Percentiles rank a stretch among this genome's conserved stretches.
Conservation (phyloP, 2,113 vertebrate genomes). For the Sebastes schlegelii region DNA sequence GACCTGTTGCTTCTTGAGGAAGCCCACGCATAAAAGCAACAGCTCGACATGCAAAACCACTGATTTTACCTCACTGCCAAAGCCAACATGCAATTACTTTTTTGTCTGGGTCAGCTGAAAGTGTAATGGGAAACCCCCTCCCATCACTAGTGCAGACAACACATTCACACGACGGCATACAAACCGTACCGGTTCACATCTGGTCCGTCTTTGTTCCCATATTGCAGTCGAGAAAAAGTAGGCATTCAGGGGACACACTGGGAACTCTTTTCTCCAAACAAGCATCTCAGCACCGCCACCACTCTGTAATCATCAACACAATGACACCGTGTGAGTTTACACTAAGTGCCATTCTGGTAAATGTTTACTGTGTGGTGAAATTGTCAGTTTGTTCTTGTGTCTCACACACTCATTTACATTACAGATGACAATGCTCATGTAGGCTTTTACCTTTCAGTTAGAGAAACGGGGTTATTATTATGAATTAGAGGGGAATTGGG, state of each 20-base stretch:
- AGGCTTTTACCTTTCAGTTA: conserved; percentile 48
- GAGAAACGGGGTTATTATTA: conserved; percentile 1
- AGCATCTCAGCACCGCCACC: conserved; percentile 24
- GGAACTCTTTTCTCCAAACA: conserved; percentile 56
- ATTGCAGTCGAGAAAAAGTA: conserved; percentile 48
- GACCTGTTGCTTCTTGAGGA: conserved; percentile 54
- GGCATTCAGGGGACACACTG: conserved; percentile 45
- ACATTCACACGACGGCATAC: conserved; percentile 20
- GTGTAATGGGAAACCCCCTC: conserved; percentile 35
- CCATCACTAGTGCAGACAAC: background rate
- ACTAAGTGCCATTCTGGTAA: conserved; percentile 58
- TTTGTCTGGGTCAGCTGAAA: conserved; percentile 62
- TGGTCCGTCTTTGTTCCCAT: conserved; percentile 70
- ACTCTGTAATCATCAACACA: conserved; percentile 81
- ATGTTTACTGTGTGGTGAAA: conserved; percentile 68
- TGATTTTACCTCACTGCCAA: conserved; percentile 29
- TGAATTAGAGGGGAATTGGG: conserved; percentile 41
- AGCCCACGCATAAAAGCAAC: conserved; percentile 39
- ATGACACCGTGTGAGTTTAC: conserved; percentile 67
- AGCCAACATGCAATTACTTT: conserved; percentile 60
- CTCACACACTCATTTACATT: conserved; percentile 38
- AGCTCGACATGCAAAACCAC: conserved; percentile 31
- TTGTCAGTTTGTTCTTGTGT: conserved; percentile 61
- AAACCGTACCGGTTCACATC: conserved; percentile 57
- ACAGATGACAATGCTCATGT: conserved; percentile 37